Conservation (phyloP, 1,140 invertebrate species). For the Goniozus legneri region DNA sequence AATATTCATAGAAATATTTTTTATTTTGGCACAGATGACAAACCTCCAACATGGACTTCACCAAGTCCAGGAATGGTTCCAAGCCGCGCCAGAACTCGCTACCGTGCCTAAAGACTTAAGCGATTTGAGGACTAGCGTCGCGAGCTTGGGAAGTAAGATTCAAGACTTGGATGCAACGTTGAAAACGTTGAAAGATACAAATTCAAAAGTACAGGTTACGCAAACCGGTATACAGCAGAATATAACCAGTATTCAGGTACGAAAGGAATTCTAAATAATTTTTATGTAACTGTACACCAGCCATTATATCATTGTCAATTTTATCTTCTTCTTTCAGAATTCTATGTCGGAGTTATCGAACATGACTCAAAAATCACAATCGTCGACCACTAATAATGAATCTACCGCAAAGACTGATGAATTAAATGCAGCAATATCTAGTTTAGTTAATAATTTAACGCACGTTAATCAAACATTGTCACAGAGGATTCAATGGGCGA, state of each 20-base stretch:
- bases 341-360: constrained; percentile 34
- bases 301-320: constrained; percentile 1
- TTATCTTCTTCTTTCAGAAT: constrained; percentile 25
- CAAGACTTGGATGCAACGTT: constrained; percentile 46
- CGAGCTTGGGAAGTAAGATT: constrained; percentile 59
- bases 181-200: constrained; percentile 42
- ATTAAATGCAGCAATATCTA: constrained; percentile 37
- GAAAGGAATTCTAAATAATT: not conserved
- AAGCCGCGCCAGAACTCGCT: constrained; percentile 57
- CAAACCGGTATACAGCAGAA: constrained; percentile 44
- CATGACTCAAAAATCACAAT: constrained; percentile 35
- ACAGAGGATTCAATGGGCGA: constrained; percentile 46
- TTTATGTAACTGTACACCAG: constrained; percentile 12
- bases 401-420: constrained; percentile 45
- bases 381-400: constrained; percentile 41
- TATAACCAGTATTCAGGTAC: constrained; percentile 49
- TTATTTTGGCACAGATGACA: constrained; percentile 43
- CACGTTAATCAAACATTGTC: constrained; percentile 51
- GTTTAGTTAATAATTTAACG: constrained; percentile 45
- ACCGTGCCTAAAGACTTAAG: constrained; percentile 57
- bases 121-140: constrained; percentile 57
- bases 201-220: constrained; percentile 37
- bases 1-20: not conserved
- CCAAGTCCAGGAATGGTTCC: constrained; percentile 57
- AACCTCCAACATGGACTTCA: constrained; percentile 53